phyloP scores from a whole-genome alignment of 2,113 vertebrate genomes.

The Catharus minimus region DNA sequence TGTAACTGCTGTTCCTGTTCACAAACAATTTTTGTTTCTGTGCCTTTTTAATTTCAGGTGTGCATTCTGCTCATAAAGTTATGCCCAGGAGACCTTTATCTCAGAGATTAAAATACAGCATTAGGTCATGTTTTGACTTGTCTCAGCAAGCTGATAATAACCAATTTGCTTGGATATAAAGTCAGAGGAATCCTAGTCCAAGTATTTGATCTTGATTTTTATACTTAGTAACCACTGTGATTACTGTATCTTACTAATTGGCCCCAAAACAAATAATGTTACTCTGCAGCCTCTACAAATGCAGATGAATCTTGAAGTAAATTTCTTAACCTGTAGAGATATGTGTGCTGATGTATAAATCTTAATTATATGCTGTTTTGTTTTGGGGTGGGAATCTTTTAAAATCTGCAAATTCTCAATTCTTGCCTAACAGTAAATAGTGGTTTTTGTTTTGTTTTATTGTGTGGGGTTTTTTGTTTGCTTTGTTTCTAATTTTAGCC shows the following conservation, averaged over 20 bases:
- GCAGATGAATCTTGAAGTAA: not conserved
- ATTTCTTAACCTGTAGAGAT: not conserved
- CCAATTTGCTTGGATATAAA: not conserved
- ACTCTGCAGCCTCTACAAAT: not conserved
- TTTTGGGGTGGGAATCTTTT: accelerated
- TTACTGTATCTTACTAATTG: not conserved
- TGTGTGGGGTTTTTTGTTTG: not conserved
- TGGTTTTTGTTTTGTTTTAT: not conserved
- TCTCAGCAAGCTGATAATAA: not conserved
- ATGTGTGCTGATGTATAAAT: not conserved
- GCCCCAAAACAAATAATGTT: not conserved
- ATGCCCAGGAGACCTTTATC: not conserved
- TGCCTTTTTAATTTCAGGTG: not conserved
- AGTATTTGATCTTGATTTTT: not conserved
- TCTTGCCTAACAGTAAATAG: not conserved
- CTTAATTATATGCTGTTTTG: not conserved
- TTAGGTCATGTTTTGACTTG: not conserved
- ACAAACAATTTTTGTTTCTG: not conserved
- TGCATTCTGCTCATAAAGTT: not conserved
- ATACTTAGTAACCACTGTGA: not conserved
- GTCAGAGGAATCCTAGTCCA: not conserved
- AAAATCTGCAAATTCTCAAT: not conserved
- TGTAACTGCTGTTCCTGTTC: not conserved
- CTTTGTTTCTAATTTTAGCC: not conserved
- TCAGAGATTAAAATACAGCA: not conserved